phyloP scores from a whole-genome alignment of 2,113 vertebrate genomes.

The Nothocercus nigrocapillus region DNA sequence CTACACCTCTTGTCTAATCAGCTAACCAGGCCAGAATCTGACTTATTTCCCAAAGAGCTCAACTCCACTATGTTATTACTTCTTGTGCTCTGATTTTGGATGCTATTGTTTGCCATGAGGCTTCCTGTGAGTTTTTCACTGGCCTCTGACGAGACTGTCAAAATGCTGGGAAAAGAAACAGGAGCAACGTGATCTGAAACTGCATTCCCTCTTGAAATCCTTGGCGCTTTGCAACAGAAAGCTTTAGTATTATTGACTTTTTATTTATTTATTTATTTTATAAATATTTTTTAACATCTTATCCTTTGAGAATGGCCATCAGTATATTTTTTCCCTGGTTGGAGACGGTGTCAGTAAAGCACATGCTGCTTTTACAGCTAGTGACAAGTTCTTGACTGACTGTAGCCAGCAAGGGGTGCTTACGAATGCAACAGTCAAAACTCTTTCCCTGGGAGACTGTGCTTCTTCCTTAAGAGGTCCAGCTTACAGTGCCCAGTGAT shows the following conservation, averaged over 20 bases:
- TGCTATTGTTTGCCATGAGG: slow-evolving; percentile 32
- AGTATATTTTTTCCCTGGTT: neutral
- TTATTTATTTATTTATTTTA: slow-evolving; percentile 36
- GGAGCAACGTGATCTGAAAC: neutral
- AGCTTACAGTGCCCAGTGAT: neutral
- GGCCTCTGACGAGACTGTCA: slow-evolving; percentile 38
- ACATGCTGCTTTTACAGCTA: neutral
- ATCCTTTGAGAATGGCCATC: slow-evolving; percentile 63
- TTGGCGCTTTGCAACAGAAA: slow-evolving; percentile 51
- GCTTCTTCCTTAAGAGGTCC: neutral
- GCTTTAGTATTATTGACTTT: neutral
- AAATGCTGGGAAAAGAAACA: slow-evolving; percentile 24
- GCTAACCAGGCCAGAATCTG: neutral
- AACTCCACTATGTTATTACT: neutral
- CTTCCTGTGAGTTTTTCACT: neutral
- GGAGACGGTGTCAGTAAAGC: slow-evolving; percentile 40
- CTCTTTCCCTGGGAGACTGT: neutral
- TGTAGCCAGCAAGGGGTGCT: neutral
- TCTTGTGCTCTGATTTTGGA: neutral
- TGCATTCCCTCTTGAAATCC: slow-evolving; percentile 47
- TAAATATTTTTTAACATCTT: slow-evolving; percentile 18
- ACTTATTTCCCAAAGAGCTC: neutral
- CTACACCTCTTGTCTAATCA: neutral
- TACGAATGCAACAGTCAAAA: neutral
- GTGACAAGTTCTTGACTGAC: slow-evolving; percentile 48